Conservation (phyloP, 2,113 vertebrate genomes). For the Cyanistes caeruleus region DNA sequence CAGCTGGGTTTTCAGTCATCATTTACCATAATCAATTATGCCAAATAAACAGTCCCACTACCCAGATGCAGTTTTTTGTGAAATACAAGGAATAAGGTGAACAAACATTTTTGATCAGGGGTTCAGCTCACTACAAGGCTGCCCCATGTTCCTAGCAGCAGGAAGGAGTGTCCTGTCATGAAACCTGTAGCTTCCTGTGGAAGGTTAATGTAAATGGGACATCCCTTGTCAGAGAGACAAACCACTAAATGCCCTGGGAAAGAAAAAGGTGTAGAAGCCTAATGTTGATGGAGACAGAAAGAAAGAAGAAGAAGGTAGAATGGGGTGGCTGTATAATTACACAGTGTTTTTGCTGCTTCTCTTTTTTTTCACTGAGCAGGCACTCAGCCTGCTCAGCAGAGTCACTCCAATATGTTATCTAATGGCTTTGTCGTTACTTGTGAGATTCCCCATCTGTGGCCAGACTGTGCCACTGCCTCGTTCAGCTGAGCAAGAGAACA, state of each 20-base stretch:
- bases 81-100: background rate
- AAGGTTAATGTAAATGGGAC: background rate
- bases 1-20: background rate
- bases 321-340: background rate
- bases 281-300: background rate
- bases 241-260: background rate
- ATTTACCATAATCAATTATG: background rate
- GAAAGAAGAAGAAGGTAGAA: background rate
- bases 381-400: conserved; percentile 35
- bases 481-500: conserved; percentile 19
- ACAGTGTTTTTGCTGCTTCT: background rate
- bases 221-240: accelerated
- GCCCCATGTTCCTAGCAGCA: background rate
- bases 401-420: conserved; percentile 37
- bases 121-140: background rate
- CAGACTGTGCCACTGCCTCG: conserved; percentile 6
- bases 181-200: background rate
- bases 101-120: background rate
- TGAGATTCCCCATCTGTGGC: conserved; percentile 54
- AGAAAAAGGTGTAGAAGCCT: background rate
- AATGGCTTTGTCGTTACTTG: background rate
- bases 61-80: background rate
- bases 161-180: background rate
- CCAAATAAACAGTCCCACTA: background rate
- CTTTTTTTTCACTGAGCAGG: background rate